phyloP scores from a whole-genome alignment of 2,113 vertebrate species.

The Forbesichthys papilliferus region DNA sequence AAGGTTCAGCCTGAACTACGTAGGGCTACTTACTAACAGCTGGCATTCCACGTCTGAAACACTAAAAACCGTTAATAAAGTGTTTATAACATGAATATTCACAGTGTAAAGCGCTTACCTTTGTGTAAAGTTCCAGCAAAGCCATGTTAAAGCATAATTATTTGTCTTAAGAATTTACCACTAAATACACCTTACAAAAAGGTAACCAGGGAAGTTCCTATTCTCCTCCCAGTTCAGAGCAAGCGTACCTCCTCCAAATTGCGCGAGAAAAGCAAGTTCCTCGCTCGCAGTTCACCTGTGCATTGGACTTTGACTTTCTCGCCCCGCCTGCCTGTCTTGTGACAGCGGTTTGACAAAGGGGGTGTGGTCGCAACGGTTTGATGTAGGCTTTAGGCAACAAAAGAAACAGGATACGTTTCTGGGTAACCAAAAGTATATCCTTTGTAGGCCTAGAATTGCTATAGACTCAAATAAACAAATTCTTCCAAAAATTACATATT shows the following conservation, averaged over 20 bases:
- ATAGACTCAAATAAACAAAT: too few relatives aligned
- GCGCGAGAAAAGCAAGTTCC: too few relatives aligned
- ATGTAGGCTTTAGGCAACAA: constrained; percentile 60
- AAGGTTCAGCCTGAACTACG: not conserved
- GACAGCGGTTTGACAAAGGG: constrained; percentile 59
- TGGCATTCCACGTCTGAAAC: constrained; percentile 54
- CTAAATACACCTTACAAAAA: not conserved
- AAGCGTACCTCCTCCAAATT: too few relatives aligned
- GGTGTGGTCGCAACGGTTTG: constrained; percentile 65
- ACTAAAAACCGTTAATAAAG: not conserved
- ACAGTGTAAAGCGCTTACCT: constrained; percentile 76
- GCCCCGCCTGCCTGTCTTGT: constrained; percentile 69
- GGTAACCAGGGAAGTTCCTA: constrained; percentile 28
- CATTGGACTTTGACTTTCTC: constrained; percentile 36
- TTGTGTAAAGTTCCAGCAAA: constrained; percentile 86
- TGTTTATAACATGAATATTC: not conserved
- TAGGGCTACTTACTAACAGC: not conserved
- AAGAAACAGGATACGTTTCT: constrained; percentile 69
- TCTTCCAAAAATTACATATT: not conserved
- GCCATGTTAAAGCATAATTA: constrained; percentile 77
- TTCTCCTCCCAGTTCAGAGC: not conserved
- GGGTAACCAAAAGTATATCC: not conserved
- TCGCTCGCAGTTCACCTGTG: constrained; percentile 46
- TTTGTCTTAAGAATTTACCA: constrained; percentile 2
- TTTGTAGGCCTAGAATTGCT: not conserved